Evolutionary conservation across 2,888 invertebrate genomes (phyloP).

Genomic region (Ectemnius cavifrons): DNA sequence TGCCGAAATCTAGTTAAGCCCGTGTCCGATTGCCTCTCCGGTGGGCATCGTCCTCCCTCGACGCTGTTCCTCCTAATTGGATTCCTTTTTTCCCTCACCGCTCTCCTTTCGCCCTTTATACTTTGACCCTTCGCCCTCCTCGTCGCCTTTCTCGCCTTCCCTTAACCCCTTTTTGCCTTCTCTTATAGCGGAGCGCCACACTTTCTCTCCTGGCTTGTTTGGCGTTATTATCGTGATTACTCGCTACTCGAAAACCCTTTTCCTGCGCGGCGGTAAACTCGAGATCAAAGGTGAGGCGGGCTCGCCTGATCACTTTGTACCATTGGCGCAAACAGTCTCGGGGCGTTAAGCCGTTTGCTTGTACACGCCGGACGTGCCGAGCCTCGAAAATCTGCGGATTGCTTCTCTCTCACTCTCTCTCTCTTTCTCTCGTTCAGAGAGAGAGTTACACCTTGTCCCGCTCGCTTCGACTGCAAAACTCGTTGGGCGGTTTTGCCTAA

Average conservation of each 20-base stretch:
- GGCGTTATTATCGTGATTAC: not conserved
- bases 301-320: no score
- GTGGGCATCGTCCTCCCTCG: slow-evolving; percentile 44
- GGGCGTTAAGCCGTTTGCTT: no score
- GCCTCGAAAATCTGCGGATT: no score
- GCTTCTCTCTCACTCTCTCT: no score
- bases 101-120: slow-evolving; percentile 21
- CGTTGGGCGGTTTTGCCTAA: slow-evolving; percentile 42
- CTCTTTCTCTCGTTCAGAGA: slow-evolving; percentile 11
- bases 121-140: slow-evolving; percentile 16
- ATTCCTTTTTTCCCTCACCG: slow-evolving; percentile 54
- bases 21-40: slow-evolving; percentile 65
- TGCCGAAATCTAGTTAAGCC: slow-evolving; percentile 65
- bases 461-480: slow-evolving; percentile 24
- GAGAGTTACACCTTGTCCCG: no score
- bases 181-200: slow-evolving; percentile 10
- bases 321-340: no score
- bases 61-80: slow-evolving; percentile 64
- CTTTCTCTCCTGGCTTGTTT: not conserved
- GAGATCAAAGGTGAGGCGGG: no score
- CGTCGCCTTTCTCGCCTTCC: not conserved
- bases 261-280: not conserved
- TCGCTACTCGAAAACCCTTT: not conserved
- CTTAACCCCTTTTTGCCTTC: not conserved
- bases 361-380: no score